A percentile compares a stretch with the other conserved stretches of the same genome.
These are phyloP conservation scores for Montipora cactus DNA, from an alignment of 64 coral and sea anemone genomes.

Conservation along the genomic window DNA sequence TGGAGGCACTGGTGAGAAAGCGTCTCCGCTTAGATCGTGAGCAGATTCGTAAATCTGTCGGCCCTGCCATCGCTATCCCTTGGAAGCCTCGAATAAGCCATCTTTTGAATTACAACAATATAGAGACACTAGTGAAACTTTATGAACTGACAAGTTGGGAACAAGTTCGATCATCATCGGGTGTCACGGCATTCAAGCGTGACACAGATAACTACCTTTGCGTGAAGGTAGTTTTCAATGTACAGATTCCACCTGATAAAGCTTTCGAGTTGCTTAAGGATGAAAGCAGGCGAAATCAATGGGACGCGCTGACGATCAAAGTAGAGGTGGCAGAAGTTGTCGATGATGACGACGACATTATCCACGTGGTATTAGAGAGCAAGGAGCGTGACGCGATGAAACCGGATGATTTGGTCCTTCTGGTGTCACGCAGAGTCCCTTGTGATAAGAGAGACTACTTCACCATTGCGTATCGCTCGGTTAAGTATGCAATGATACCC, in stretches of 20 bases:
- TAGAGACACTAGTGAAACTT: conserved; percentile 60
- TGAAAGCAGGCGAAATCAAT: conserved; percentile 58
- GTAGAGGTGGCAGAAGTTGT: conserved; percentile 51
- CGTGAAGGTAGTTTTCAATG: conserved; percentile 27
- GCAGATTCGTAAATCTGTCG: conserved; percentile 74
- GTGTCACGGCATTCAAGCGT: conserved; percentile 64
- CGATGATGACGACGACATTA: conserved; percentile 73
- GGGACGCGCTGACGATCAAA: conserved; percentile 70
- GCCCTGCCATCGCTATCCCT: conserved; percentile 74
- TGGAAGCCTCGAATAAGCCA: conserved; percentile 65
- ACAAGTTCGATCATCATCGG: conserved; percentile 5
- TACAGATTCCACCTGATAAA: conserved; percentile 38
- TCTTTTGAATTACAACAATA: conserved; percentile 71
- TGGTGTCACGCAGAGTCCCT: conserved; percentile 72
- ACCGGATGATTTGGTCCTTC: conserved; percentile 71
- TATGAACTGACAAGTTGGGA: conserved; percentile 76
- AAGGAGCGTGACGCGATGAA: conserved; percentile 25
- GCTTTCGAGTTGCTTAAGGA: conserved; percentile 63
- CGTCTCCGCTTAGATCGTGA: conserved; percentile 57
- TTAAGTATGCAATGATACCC: conserved; percentile 47
- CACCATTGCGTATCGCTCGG: conserved; percentile 82
- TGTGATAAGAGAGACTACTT: conserved; percentile 60
- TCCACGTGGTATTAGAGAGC: conserved; percentile 53
- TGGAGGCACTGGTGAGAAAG: conserved; percentile 62
- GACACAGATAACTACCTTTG: conserved; percentile 65